These are phyloP conservation scores for Bombylius discolor DNA, from an alignment of 2,888 invertebrate genomes.

Conservation along the genomic window DNA sequence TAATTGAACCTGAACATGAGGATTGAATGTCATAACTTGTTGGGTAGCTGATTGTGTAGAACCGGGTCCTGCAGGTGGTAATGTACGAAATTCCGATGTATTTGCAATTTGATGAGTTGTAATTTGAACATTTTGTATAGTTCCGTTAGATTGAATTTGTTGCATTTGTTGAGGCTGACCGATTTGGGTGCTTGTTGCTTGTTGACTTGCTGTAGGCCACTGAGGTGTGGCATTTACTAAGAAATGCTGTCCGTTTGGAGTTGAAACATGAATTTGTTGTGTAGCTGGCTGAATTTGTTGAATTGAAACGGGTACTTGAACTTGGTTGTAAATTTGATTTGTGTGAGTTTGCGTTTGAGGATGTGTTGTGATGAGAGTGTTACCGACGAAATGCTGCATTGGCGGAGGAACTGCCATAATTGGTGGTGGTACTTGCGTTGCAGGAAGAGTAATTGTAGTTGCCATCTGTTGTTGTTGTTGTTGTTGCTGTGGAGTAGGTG, in stretches of 20 bases:
- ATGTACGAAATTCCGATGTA: slow-evolving; percentile 1
- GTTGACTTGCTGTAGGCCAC: slow-evolving; percentile 5
- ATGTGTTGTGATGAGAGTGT: slow-evolving; percentile 14
- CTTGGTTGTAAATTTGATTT: slow-evolving; percentile 11
- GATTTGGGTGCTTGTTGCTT: slow-evolving; percentile 2
- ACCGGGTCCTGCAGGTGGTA: background rate
- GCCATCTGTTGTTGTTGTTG: background rate
- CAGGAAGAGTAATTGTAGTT: slow-evolving; percentile 7
- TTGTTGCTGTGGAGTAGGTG: slow-evolving; percentile 8
- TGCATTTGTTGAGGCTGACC: slow-evolving; percentile 10
- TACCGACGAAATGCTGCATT: slow-evolving; percentile 16
- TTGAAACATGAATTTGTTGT: slow-evolving; percentile 14
- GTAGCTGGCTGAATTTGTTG: slow-evolving; percentile 12
- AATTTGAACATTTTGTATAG: slow-evolving; percentile 13
- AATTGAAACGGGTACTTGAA: slow-evolving; percentile 16
- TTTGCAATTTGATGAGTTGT: slow-evolving; percentile 7
- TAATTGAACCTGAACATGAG: slow-evolving; percentile 12
- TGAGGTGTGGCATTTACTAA: slow-evolving; percentile 13
- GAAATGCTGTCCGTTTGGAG: slow-evolving; percentile 15
- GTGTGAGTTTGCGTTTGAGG: slow-evolving; percentile 13
- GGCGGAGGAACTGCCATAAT: slow-evolving; percentile 16
- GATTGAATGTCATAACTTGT: slow-evolving; percentile 5
- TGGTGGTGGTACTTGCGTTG: slow-evolving; percentile 15
- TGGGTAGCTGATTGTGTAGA: slow-evolving; percentile 2
- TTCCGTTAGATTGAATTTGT: slow-evolving; percentile 12